Percentiles rank a stretch among this genome's conserved stretches.
phyloP scores from a whole-genome alignment of 2,888 invertebrate species.

The Odontomyia ornata region DNA sequence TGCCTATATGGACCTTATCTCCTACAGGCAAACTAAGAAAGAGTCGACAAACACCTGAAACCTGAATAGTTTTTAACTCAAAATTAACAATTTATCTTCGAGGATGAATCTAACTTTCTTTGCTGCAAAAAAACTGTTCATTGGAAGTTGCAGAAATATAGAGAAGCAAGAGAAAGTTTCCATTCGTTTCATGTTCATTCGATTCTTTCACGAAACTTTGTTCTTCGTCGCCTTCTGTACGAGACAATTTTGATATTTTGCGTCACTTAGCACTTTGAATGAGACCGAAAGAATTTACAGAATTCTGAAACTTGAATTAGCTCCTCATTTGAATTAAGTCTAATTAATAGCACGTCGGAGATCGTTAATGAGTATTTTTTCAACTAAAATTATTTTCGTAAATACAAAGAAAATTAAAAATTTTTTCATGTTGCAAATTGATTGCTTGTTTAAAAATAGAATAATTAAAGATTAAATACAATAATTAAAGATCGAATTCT shows the following conservation, averaged over 20 bases:
- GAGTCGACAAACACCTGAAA: slow-evolving; percentile 26
- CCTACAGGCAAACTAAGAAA: neutral
- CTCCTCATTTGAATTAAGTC: neutral
- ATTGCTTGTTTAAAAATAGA: too few species aligned
- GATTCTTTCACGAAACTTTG: slow-evolving; percentile 1
- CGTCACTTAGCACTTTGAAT: neutral
- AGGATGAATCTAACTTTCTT: slow-evolving; percentile 9
- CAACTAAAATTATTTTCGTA: too few species aligned
- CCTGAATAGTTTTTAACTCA: slow-evolving; percentile 37
- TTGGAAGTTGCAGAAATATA: neutral
- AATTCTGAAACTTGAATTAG: neutral
- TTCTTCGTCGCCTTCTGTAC: neutral
- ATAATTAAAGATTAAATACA: too few species aligned
- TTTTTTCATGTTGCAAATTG: too few species aligned
- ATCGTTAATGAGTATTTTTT: neutral
- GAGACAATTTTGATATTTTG: slow-evolving; percentile 15
- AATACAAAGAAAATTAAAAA: too few species aligned
- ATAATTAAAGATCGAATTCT: too few species aligned
- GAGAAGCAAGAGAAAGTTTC: neutral
- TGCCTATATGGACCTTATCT: neutral
- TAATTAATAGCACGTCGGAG: neutral
- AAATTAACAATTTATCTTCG: slow-evolving; percentile 39
- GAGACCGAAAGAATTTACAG: too few species aligned
- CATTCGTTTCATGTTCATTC: neutral
- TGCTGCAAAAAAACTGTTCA: neutral